Percentiles rank a stretch among this genome's conserved stretches.
phyloP scores from a whole-genome alignment of 37 sponge, comb jelly and placozoan species.

The Corticium candelabrum region DNA sequence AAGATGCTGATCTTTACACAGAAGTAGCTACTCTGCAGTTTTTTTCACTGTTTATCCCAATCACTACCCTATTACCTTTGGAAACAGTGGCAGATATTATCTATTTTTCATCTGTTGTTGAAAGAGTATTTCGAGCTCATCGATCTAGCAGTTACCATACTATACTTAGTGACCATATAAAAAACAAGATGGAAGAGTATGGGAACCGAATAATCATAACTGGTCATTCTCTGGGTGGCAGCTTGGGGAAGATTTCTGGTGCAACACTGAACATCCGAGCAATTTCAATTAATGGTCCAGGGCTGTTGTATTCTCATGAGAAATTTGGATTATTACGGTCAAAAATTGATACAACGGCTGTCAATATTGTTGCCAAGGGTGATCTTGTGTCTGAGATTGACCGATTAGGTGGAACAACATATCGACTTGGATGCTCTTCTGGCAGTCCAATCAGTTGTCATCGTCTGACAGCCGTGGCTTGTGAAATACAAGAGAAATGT shows the following conservation, averaged over 20 bases:
- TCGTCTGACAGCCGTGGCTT: not conserved
- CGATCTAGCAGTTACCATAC: not conserved
- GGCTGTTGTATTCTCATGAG: not conserved
- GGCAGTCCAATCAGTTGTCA: not conserved
- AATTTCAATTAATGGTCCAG: not conserved
- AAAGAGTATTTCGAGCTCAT: not conserved
- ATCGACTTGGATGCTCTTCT: not conserved
- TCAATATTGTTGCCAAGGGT: not conserved
- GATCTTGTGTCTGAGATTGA: not conserved
- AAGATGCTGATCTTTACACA: not conserved
- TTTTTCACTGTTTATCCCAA: not conserved
- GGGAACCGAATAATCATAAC: not conserved
- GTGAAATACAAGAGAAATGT: not conserved
- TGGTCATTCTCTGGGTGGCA: not conserved
- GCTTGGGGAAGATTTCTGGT: not conserved
- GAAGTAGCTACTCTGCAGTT: not conserved
- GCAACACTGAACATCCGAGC: not conserved
- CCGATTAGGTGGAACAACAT: not conserved
- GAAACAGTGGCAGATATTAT: not conserved
- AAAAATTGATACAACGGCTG: not conserved
- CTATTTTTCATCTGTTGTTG: not conserved
- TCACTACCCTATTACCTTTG: not conserved
- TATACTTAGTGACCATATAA: not conserved
- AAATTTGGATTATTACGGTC: not conserved
- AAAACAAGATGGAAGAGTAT: not conserved